phyloP scores from a whole-genome alignment of 2,797 vertebrate genomes.

The Spizella passerina region DNA sequence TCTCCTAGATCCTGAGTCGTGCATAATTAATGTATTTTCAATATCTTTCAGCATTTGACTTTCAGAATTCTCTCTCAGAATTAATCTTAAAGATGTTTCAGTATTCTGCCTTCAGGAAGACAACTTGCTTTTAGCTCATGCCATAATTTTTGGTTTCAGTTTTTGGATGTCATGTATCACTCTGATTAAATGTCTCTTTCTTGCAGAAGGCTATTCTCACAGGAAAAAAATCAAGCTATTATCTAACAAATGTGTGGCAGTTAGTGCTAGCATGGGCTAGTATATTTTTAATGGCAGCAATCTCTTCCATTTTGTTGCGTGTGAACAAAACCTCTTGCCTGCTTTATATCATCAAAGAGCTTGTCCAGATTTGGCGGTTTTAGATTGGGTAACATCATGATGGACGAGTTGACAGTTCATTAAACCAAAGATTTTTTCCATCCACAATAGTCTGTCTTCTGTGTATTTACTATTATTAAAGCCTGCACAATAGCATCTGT shows the following conservation, averaged over 20 bases:
- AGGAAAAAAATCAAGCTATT: constrained; percentile 49
- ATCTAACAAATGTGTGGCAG: constrained; percentile 65
- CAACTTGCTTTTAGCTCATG: constrained; percentile 46
- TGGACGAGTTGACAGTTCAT: constrained; percentile 68
- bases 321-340: constrained; percentile 56
- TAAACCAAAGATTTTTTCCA: constrained; percentile 51
- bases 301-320: constrained; percentile 58
- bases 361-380: constrained; percentile 51
- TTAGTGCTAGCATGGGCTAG: constrained; percentile 48
- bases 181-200: constrained; percentile 69
- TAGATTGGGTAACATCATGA: constrained; percentile 62
- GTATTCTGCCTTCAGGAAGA: constrained; percentile 56
- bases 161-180: constrained; percentile 50
- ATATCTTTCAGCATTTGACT: constrained; percentile 65
- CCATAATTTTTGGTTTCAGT: constrained; percentile 50
- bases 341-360: constrained; percentile 61
- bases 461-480: constrained; percentile 62
- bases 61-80: constrained; percentile 59
- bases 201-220: constrained; percentile 46
- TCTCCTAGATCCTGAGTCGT: constrained; percentile 59
- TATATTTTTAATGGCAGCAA: constrained; percentile 64
- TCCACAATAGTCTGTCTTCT: constrained; percentile 54
- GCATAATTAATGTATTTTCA: constrained; percentile 69
- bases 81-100: constrained; percentile 68
- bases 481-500: constrained; percentile 56